A percentile compares a stretch with the other conserved stretches of the same genome.
Conservation (phyloP, 2,888 invertebrate species). For the Drosophila infuscata region DNA sequence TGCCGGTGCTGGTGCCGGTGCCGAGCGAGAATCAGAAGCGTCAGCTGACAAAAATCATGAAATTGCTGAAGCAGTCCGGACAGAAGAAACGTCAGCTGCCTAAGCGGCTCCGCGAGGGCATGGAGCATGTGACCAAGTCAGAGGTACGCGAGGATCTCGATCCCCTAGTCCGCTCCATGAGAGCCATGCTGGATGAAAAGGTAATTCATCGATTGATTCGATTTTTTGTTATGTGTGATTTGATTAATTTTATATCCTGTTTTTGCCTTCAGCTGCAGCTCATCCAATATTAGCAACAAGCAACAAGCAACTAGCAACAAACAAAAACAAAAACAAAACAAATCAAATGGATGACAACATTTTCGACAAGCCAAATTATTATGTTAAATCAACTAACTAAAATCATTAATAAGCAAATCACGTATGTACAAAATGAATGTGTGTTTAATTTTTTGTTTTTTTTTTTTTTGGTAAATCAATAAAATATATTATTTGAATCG, state of each 20-base stretch:
- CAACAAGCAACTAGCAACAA: neutral
- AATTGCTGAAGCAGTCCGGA: slow-evolving; percentile 27
- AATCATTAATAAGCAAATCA: slow-evolving; percentile 2
- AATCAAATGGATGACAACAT: neutral
- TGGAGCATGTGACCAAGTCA: slow-evolving; percentile 76
- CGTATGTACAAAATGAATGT: neutral
- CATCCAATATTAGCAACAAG: slow-evolving; percentile 8
- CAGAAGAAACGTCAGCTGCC: slow-evolving; percentile 47
- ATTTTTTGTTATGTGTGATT: neutral
- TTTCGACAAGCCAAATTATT: slow-evolving; percentile 42
- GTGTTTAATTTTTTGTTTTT: too few relatives aligned
- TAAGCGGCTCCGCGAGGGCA: slow-evolving; percentile 67
- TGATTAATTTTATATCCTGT: neutral
- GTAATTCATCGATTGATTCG: slow-evolving; percentile 1
- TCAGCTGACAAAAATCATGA: slow-evolving; percentile 30
- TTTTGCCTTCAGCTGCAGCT: neutral
- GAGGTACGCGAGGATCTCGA: slow-evolving; percentile 75
- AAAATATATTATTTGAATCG: slow-evolving; percentile 12
- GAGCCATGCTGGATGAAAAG: slow-evolving; percentile 56
- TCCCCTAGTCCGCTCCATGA: slow-evolving; percentile 71
- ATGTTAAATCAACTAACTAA: slow-evolving; percentile 5
- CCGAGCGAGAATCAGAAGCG: slow-evolving; percentile 6
- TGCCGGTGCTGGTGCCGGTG: neutral
- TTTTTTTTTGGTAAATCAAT: neutral
- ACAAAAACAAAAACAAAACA: neutral